Base-by-base conservation (phyloP, 2,113 vertebrate species). In the Etheostoma spectabile region DNA sequence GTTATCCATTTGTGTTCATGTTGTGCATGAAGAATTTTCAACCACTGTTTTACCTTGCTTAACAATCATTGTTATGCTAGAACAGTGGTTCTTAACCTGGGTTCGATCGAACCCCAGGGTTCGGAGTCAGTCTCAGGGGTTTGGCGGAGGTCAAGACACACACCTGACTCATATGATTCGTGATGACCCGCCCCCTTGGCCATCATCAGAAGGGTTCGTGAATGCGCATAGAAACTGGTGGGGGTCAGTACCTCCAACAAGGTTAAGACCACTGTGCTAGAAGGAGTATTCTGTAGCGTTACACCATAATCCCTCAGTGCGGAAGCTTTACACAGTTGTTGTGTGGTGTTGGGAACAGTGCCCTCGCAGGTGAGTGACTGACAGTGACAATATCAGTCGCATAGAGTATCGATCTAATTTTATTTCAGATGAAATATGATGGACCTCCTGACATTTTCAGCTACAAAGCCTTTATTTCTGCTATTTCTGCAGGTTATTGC, bases 371-470 rank as follows among this genome's bases (percentile, higher is more conserved):
- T 73, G 30, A 78, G 46, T 78, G 48, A 53, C 38, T 91, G 77
- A 80, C 49, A 75, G 30, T 66, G 67, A 81, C 49, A 48, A 30
- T 76, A 77, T 69, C 21, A 12, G 63, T 22, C 38, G 60, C 70
- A 51, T n/a, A 10, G 3, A 77, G 19, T 27, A 88, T 91, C 5
- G 73, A 88, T 82, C 66, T 38, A 38, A 24, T 76, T 80, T 80
- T 49, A 21, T 13, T 6, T 77, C 19, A 49, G 66, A 71, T 66
- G 35, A 84, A 61, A 49, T 64, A 65, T 71, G 35, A 49, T 4
- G 12, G 30, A 72, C 71, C 52, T 78, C n/a, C 16, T 80, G 66
- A 75, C 81, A 89, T 80, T 84, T 86, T 73, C 56, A 38, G 22
- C 74, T n/a, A 13, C 51, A 79, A 38, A 77, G 60, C 8, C 30